Base-by-base conservation (phyloP, 2,888 invertebrate species). In the Yponomeuta plumbellus region DNA sequence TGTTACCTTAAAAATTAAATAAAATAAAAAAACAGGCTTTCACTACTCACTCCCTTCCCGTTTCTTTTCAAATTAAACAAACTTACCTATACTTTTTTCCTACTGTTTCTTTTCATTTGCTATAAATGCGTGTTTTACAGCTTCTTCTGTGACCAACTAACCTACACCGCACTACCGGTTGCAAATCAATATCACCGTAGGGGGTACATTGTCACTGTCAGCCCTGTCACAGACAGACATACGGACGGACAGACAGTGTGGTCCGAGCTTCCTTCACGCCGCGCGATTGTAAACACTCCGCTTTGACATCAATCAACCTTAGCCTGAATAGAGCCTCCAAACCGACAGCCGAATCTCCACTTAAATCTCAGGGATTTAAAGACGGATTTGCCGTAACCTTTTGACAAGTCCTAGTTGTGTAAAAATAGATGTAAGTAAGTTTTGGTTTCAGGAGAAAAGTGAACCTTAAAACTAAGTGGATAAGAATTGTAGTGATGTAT, bases 181-280 rank as follows among this genome's bases (percentile, higher is more conserved):
- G 21, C 59, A 21, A 34, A 52, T 3, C 44, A 52, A 13, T 52
- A 52, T 17, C 44, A 52, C 44, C 10, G 17, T 17, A 52, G 44
- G 44, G 44, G 17, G 17, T 56, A n/a, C 20, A 57, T 57, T 52
- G 17, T 52, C 17, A 34, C 11, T 39, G 61, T 2, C 61, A n/a
- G n/a, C n/a, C n/a, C n/a, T n/a, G 10, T 26, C 17, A 61, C 34
- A 61, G 61, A 34, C 61, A 34, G 61, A 61, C 23, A 61, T n/a
- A n/a, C 34, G 5, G 34, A 10, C 34, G 34, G 34, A n/a, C n/a
- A 13, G 26, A 34, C 26, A 11, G 61, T 61, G 61, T n/a, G 61
- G 61, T 61, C 61, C 34, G 5, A 44, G 63, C 63, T 64, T 40
- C 63, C 63, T 64, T 59, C 13, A 23, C 21, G 23, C 11, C 22